Base-by-base conservation (phyloP, 2,113 vertebrate genomes). In the Cavia porcellus region DNA sequence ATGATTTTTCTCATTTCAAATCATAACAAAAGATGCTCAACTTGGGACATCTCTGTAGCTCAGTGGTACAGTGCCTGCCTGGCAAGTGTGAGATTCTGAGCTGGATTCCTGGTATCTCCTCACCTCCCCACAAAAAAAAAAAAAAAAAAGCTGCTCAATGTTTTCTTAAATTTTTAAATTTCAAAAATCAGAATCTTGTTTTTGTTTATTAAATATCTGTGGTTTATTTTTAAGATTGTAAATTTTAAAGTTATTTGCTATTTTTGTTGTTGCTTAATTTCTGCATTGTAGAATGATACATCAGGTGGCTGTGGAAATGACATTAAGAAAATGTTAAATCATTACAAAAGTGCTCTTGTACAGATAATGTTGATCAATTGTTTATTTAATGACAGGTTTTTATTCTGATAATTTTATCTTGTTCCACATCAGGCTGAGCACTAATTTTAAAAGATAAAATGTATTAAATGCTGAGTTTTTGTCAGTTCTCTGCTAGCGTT, bases 1-100 rank as follows among this genome's bases (percentile, higher is more conserved):
- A 32, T 70, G 17, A n/a, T 92, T 83, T 64, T 89, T 19, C 32
- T 89, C 62, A 93, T 79, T 61, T 79, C 42, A 77, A 84, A 84
- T 85, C 55, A 89, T 38, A n/a, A 79, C 38, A 74, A 55, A 83
- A 77, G 9, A 3, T 52, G 22, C 22, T 83, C 24, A 66, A 50
- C 13, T 57, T 57, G 55, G 55, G 55, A 5, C 19, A 17, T 15
- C 17, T 2, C 17, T 57, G 3, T 57, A 57, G 15, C 17, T 57
- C 55, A 57, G 9, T 57, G 55, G 17, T 15, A 57, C 17, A 19
- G 55, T 17, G 5, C 17, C 55, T 57, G 55, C 55, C 55, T 57
- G 55, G 55, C 55, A 57, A 57, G 17, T 57, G 55, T 57, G 17
- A 57, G 55, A 17, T 57, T 17, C 55, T 57, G 55, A 57, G 17